Base-by-base conservation (phyloP, 1,140 invertebrate species). In the Drosophila asahinai region DNA sequence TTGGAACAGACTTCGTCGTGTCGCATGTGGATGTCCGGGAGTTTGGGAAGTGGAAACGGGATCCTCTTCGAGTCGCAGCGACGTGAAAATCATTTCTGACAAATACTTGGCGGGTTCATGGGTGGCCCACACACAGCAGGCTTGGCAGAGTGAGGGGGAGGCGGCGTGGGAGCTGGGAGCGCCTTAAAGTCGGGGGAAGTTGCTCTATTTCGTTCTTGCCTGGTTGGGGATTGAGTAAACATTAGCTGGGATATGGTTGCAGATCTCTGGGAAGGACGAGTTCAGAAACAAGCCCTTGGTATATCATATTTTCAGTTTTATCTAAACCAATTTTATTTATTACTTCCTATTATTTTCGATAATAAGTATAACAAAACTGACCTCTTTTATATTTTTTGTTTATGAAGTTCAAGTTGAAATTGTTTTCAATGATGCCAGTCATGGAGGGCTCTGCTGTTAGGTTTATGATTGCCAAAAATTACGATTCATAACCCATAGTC, bases 1-100 rank as follows among this genome's bases (percentile, higher is more conserved):
- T 89, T 90, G 86, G 81, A 81, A 63, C 82, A 73, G 86, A 89
- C 78, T 67, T 40, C 64, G 30, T 45, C 40, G 48, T 68, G 64
- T 68, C 33, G 67, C 48, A 45, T 43, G 30, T 38, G 67, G 59
- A 47, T 61, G 64, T 59, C 58, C 47, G 52, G 52, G 19, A 57
- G 52, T 63, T 38, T 59, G 59, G 67, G 72, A 60, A 61, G 48
- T 77, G 74, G 60, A 52, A 78, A 81, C 48, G 63, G 65, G 76
- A 76, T 58, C 57, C 68, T 63, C 36, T 67, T 63, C 60, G 51
- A 30, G 30, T 60, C 9, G 27, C n/a, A 49, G 54, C 67, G 43
- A 80, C 59, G 65, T 64, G 75, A 75, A 80, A 78, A 80, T 87
- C 55, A 77, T 77, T 60, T 80, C 48, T 77, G 83, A 82, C 83